phyloP scores from a whole-genome alignment of 2,113 vertebrate species.

The Lagenorhynchus albirostris region DNA sequence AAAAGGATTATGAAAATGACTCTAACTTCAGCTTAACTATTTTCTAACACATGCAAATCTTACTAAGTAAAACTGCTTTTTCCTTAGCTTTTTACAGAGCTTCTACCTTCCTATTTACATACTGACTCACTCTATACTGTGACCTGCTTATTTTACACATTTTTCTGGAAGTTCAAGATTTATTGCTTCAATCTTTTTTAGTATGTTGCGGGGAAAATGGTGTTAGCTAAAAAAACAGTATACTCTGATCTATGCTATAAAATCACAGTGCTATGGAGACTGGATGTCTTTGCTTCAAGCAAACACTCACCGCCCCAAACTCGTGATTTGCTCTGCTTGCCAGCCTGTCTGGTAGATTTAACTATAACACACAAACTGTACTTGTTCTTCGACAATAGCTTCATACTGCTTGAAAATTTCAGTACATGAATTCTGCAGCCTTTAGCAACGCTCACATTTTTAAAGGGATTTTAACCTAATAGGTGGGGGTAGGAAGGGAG shows the following conservation, averaged over 20 bases:
- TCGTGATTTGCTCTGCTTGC: background rate
- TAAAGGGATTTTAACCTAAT: background rate
- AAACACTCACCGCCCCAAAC: background rate
- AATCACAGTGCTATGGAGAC: constrained; percentile 16
- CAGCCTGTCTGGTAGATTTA: background rate
- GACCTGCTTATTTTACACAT: constrained; percentile 25
- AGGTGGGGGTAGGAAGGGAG: background rate
- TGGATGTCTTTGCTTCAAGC: constrained; percentile 15
- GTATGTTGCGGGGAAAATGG: background rate
- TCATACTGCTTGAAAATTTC: background rate
- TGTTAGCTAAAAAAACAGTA: constrained; percentile 30
- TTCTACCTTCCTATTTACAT: background rate
- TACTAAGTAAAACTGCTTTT: constrained; percentile 9
- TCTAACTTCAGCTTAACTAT: background rate
- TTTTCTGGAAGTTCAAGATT: constrained; percentile 43
- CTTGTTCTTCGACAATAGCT: constrained; percentile 27
- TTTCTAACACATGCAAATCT: constrained; percentile 1
- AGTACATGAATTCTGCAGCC: background rate
- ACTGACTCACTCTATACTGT: background rate
- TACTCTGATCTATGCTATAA: constrained; percentile 26
- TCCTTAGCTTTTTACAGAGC: background rate
- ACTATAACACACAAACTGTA: background rate
- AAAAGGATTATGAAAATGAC: background rate
- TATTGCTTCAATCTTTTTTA: constrained; percentile 33
- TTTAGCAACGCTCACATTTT: background rate